Base-by-base conservation (phyloP, 2,888 invertebrate genomes). In the Drosophila aldrichi region DNA sequence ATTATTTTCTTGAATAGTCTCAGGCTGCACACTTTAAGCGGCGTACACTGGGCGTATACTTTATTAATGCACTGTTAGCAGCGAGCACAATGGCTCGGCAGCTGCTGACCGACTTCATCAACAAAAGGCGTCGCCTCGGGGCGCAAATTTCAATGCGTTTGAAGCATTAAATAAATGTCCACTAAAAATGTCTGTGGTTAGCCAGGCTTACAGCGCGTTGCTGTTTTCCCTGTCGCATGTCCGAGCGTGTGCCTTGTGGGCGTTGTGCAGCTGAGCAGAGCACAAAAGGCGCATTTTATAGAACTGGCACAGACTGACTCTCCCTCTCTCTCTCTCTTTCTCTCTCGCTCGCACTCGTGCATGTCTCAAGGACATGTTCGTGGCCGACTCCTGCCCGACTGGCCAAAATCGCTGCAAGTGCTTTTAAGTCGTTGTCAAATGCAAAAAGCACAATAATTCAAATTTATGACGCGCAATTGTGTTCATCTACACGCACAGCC, bases 391-490 rank as follows among this genome's bases (percentile, higher is more conserved):
- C 72, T 44, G 44, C 10, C 18, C 52, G 74, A 79, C 81, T 69
- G 82, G 62, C 71, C 34, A 89, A 88, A 89, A 86, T 88, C 86
- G 86, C 89, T 88, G 86, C 86, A 89, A 86, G 89, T 89, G 82
- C 88, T 88, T 85, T 85, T 75, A 88, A 89, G 89, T 89, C 86
- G 79, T 86, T 86, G 86, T 86, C 86, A 86, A 86, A 86, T 86
- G 86, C 86, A 89, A 89, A 89, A 82, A 86, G 84, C 81, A 89
- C 88, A 89, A 86, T 86, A 86, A 86, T 85, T 86, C 89, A 86
- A 86, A 89, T 86, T 86, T 86, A 86, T 85, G 89, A 87, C 84
- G 89, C 84, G 83, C 84, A 83, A 88, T 88, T 89, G 84, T 89
- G 87, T 81, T 87, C 84, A 89, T 86, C 87, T 81, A 67, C 84